Evolutionary conservation across 2,888 invertebrate species (phyloP), one percentile per base, ranked within the genome.

Genomic region (Meloe dianella): DNA sequence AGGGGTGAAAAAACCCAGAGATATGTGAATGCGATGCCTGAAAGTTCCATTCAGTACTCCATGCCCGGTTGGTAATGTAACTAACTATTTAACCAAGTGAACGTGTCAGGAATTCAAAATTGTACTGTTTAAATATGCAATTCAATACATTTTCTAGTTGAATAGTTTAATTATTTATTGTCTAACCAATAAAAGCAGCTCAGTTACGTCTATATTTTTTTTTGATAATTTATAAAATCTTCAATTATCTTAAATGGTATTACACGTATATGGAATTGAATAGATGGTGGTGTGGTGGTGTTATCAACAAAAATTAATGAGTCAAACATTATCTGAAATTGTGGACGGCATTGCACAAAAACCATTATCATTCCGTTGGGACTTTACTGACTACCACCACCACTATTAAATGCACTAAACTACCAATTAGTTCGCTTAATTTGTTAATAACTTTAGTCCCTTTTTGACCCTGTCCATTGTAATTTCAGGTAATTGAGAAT

Each of bases 21-120:
- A 51, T 24, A 51, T 51, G 12, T 51, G 47, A 38, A 38, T 14
- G 5, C 38, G 38, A 4, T n/a, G n/a, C n/a, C 1, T 47, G 51
- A 51, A 51, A 51, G 22, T 24, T 22, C 2, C 24, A 22, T 51
- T 51, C 12, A 12, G 12, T 51, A 51, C 8, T 20, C 0, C 7
- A 20, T 8, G 65, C 61, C 66, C 67, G 64, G 73, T 72, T 71
- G 73, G 71, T 74, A 75, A 74, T 75, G 73, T 75, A 75, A 75
- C 76, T 76, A 77, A 76, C 76, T 75, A 74, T 72, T 73, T 75
- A 75, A 75, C 75, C 74, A 75, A 74, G 67, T 61, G 67, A 67
- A 77, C 77, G 77, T 77, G 77, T 71, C 67, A 63, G 62, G 77
- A 77, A 77, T 77, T 68, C 65, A 62, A 63, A 58, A 67, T 65